Evolutionary conservation across 64 coral and sea anemone species (phyloP).

Genomic region (Cladopsammia gracilis): DNA sequence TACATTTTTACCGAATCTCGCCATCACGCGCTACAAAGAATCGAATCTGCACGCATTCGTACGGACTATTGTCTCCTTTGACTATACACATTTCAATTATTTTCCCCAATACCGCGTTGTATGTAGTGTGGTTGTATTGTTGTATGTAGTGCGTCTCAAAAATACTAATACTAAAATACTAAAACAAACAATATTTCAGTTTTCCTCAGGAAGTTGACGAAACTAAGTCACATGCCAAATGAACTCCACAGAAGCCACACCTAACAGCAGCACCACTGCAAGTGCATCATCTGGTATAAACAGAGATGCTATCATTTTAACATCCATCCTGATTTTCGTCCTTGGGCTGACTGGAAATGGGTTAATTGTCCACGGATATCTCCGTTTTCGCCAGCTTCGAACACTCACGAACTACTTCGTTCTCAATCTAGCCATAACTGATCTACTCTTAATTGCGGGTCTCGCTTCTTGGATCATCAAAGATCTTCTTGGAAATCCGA

Average conservation of each 20-base stretch:
- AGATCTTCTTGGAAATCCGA: not conserved
- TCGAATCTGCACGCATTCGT: no score
- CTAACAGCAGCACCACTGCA: not conserved
- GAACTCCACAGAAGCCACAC: not conserved
- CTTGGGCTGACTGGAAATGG: conserved; percentile 81
- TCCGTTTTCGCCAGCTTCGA: conserved; percentile 44
- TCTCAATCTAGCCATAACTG: conserved; percentile 72
- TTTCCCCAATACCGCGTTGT: no score
- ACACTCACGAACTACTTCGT: conserved; percentile 83
- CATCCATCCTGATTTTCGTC: conserved; percentile 17
- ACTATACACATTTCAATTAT: no score
- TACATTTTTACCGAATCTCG: no score
- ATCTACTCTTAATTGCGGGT: conserved; percentile 47
- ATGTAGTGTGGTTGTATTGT: no score
- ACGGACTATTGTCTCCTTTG: no score
- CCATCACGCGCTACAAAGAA: no score
- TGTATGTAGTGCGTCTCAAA: no score
- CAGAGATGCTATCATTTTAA: not conserved
- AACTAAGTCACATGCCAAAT: not conserved
- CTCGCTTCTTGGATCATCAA: conserved; percentile 53
- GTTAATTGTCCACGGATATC: conserved; percentile 67
- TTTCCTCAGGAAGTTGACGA: not conserved
- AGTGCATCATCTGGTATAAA: not conserved
- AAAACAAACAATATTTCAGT: not conserved
- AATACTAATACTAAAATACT: no score